Evolutionary conservation across 2,113 vertebrate species (phyloP), one percentile per base, ranked within the genome.

Genomic region (Aramus guarauna): DNA sequence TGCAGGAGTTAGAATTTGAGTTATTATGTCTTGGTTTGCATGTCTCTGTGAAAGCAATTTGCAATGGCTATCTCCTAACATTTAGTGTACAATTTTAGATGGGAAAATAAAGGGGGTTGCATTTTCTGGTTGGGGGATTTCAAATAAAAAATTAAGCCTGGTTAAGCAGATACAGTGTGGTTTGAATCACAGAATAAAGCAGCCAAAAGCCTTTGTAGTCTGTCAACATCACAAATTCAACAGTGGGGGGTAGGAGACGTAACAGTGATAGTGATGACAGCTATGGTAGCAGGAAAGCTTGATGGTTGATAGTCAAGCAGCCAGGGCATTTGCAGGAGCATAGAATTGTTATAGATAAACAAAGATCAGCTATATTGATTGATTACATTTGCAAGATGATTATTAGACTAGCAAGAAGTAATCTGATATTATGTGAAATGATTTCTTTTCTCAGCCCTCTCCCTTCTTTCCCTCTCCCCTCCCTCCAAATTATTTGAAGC

Each of bases 41-140:
- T 92, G 30, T 96, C 97, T 98, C 58, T 60, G 98, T 97, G 98
- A 98, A 98, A 98, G 98, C 98, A 98, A 98, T 98, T 98, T 97
- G 98, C 97, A 94, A 96, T 97, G 96, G 98, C 98, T 95, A 97
- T 98, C 96, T 96, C 86, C 86, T 96, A 95, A 96, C 85, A 88
- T 90, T 96, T 96, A 92, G 95, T 85, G 86, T 97, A 95, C 96
- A 95, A 96, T 98, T 96, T 97, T 94, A 88, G 96, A 97, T 98
- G 96, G 97, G 96, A 98, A 97, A 98, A 98, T 98, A 98, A 96
- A 98, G 97, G 97, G 97, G 98, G 98, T 98, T 98, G 98, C 98
- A 97, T 98, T 99, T 99, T 99, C 98, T 99, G 98, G 98, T 99
- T 99, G 98, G 98, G 91, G 98, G 98, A 98, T 92, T 98, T 94